phyloP scores from a whole-genome alignment of 2,888 invertebrate species.

The Drosophila anomelani region DNA sequence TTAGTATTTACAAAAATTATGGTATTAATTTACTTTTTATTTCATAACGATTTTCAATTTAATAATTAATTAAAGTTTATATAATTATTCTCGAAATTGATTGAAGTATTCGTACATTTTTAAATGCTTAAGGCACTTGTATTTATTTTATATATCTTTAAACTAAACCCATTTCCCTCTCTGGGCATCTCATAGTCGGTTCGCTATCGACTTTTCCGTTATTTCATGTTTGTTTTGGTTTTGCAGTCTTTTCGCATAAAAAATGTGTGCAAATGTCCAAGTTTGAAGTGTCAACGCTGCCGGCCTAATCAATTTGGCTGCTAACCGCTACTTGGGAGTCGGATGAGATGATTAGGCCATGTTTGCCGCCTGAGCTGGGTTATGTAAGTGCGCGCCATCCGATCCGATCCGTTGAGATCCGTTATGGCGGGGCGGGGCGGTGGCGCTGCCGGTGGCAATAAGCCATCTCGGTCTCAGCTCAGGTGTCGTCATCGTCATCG shows the following conservation, averaged over 20 bases:
- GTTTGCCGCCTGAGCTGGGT: conserved; percentile 62
- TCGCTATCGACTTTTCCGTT: background rate
- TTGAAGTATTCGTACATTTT: background rate
- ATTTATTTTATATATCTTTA: background rate
- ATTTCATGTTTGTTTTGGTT: conserved; percentile 36
- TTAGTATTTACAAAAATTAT: too few species aligned
- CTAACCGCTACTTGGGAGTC: conserved; percentile 46
- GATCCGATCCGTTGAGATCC: conserved; percentile 35
- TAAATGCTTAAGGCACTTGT: too few species aligned
- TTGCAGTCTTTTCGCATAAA: conserved; percentile 32
- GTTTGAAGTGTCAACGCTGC: conserved; percentile 66
- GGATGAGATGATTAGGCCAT: conserved; percentile 75
- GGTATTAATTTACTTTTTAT: too few species aligned
- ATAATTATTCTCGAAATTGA: too few species aligned
- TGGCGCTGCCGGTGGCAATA: conserved; percentile 53
- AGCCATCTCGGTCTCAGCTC: conserved; percentile 54
- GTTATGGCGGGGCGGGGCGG: conserved; percentile 48
- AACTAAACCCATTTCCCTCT: fast-evolving
- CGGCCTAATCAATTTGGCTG: conserved; percentile 70
- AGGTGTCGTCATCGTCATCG: conserved; percentile 68
- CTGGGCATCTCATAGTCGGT: background rate
- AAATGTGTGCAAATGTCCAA: conserved; percentile 56
- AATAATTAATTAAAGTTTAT: too few species aligned
- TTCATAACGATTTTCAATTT: too few species aligned
- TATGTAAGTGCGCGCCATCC: conserved; percentile 68